Evolutionary conservation across 2,113 vertebrate species (phyloP).

Genomic region (Lepidothrix coronata): DNA sequence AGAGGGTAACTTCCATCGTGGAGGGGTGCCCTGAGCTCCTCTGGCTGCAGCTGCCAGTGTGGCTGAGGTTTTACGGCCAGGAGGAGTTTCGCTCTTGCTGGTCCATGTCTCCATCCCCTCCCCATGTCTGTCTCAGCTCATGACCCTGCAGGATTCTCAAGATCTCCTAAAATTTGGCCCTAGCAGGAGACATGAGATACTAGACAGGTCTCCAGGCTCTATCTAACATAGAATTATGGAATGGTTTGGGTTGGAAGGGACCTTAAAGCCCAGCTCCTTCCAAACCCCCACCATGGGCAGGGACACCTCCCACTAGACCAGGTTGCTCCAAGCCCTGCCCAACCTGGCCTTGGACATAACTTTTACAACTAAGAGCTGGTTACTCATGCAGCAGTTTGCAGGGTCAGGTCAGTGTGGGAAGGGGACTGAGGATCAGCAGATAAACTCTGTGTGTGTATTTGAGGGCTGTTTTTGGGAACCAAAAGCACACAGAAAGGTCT

Average conservation of each 20-base stretch:
- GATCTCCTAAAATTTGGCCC: neutral
- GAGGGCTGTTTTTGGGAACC: neutral
- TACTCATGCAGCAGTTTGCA: neutral
- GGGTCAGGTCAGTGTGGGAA: neutral
- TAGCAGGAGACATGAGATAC: fast-evolving
- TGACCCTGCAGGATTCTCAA: neutral
- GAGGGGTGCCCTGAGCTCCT: neutral
- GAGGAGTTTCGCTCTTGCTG: neutral
- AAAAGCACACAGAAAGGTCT: neutral
- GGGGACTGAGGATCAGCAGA: neutral
- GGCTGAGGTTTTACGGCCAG: neutral
- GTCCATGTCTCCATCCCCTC: neutral
- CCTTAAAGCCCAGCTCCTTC: neutral
- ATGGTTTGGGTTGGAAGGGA: neutral
- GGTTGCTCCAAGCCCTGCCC: neutral
- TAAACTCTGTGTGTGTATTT: neutral
- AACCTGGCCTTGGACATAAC: neutral
- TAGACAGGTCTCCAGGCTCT: neutral
- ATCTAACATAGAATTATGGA: neutral
- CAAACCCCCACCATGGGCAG: neutral
- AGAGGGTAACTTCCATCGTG: neutral
- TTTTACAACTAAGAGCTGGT: neutral
- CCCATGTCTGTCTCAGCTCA: fast-evolving
- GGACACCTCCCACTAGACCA: neutral
- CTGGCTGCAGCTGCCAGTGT: neutral